Conservation (phyloP, 2,113 vertebrate species). For the Tachysurus vachellii region DNA sequence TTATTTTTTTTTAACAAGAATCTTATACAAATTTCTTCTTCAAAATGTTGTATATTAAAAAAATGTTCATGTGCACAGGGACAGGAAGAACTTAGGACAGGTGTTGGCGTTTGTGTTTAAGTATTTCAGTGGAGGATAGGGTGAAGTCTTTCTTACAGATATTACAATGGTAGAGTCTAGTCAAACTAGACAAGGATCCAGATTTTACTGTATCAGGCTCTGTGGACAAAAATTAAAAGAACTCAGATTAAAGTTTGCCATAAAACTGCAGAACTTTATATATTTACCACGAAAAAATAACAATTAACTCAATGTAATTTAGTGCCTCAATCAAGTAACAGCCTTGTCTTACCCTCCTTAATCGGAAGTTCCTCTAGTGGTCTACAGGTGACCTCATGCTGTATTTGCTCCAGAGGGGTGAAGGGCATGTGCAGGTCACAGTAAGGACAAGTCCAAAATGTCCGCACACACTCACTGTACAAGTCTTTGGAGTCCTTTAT, state of each 20-base stretch:
- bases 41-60: neutral
- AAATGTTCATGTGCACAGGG: neutral
- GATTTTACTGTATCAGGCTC: slow-evolving; percentile 32
- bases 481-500: slow-evolving; percentile 79
- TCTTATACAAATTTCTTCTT: neutral
- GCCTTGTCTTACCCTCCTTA: slow-evolving; percentile 47
- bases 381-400: slow-evolving; percentile 79
- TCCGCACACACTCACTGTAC: slow-evolving; percentile 86
- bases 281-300: neutral
- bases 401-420: slow-evolving; percentile 85
- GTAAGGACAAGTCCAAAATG: slow-evolving; percentile 88
- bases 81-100: slow-evolving; percentile 11
- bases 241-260: neutral
- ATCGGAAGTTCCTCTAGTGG: slow-evolving; percentile 64
- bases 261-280: neutral
- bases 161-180: slow-evolving; percentile 78
- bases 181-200: slow-evolving; percentile 63
- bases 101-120: slow-evolving; percentile 83
- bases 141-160: slow-evolving; percentile 78
- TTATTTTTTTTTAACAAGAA: neutral
- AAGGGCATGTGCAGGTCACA: slow-evolving; percentile 86
- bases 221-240: slow-evolving; percentile 47
- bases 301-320: neutral
- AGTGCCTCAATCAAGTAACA: neutral
- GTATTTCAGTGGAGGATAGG: slow-evolving; percentile 84